Conservation (phyloP, 2,888 invertebrate genomes). For the Stictocephala bisonia region DNA sequence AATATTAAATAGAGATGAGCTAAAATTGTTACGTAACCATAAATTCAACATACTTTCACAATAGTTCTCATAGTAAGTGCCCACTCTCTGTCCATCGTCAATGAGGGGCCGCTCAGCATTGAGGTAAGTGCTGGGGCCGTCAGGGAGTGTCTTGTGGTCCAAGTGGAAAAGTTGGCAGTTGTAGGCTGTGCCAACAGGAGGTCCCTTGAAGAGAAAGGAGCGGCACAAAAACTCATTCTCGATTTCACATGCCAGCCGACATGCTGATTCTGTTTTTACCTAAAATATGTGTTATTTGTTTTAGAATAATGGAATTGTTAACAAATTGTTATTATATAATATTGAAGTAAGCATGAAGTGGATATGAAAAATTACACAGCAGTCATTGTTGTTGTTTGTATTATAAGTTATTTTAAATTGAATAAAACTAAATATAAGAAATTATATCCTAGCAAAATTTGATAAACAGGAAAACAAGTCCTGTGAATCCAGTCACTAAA, state of each 20-base stretch:
- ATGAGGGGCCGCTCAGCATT: slow-evolving; percentile 91
- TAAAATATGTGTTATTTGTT: too few species aligned
- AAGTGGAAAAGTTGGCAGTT: slow-evolving; percentile 93
- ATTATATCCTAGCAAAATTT: too few species aligned
- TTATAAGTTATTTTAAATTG: too few species aligned
- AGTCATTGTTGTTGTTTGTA: too few species aligned
- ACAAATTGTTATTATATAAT: not conserved
- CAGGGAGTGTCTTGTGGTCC: slow-evolving; percentile 91
- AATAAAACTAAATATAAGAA: too few species aligned
- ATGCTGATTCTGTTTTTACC: slow-evolving; percentile 90
- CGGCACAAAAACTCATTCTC: slow-evolving; percentile 94
- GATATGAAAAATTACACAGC: too few species aligned
- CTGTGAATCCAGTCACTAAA: too few species aligned
- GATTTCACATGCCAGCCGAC: slow-evolving; percentile 89
- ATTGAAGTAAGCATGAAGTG: too few species aligned
- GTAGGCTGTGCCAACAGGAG: slow-evolving; percentile 79
- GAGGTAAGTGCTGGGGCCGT: slow-evolving; percentile 91
- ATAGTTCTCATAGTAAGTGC: slow-evolving; percentile 89
- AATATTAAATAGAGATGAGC: too few species aligned
- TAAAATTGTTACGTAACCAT: too few species aligned
- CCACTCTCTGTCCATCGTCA: slow-evolving; percentile 90
- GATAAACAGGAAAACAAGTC: too few species aligned
- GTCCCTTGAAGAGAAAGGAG: slow-evolving; percentile 78
- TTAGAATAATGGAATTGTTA: too few species aligned
- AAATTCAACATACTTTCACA: slow-evolving; percentile 92